Evolutionary conservation across 2,113 vertebrate species (phyloP), one percentile per base, ranked within the genome.

Genomic region (Hippolais icterina): DNA sequence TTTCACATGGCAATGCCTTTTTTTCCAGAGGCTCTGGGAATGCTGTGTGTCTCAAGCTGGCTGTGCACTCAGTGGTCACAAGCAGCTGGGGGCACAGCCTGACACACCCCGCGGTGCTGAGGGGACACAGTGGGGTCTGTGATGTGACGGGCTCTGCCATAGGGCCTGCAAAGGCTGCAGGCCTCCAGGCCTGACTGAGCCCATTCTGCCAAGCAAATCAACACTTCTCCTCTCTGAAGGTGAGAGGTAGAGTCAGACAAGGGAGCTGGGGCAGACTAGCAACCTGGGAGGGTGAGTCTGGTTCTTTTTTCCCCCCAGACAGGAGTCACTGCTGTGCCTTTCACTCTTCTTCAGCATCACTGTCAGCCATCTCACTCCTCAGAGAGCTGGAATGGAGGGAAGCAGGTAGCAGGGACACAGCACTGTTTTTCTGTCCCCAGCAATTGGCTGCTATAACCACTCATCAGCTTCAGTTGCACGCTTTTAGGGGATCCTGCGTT

Each of bases 21-120:
- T 79, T 44, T 80, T 33, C 28, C 52, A 29, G 23, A 24, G 19
- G 13, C 52, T 35, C 1, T 18, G n/a, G n/a, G n/a, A 71, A 22
- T 28, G 28, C 21, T 37, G 0, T 21, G 31, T 72, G 28, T 52
- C 20, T 80, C 65, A 57, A n/a, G 70, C 18, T 2, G 12, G 21
- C 37, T 87, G 50, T 76, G 74, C 25, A 20, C 21, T n/a, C 11
- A 1, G 31, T 60, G 61, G 44, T 69, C 31, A 20, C 19, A 52
- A 37, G 2, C 1, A 6, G 33, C 13, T 63, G 42, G 20, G 81
- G 37, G 19, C 9, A 17, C 59, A 65, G 18, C 41, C 37, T 65
- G 46, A 12, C 9, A 24, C 37, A 9, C 6, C 22, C 5, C 1
- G 2, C 1, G 0, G 0, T 53, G 49, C 35, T 1, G 1, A 23